phyloP scores from a whole-genome alignment of 2,113 vertebrate species.

The Hypocryptadius cinnamomeus region DNA sequence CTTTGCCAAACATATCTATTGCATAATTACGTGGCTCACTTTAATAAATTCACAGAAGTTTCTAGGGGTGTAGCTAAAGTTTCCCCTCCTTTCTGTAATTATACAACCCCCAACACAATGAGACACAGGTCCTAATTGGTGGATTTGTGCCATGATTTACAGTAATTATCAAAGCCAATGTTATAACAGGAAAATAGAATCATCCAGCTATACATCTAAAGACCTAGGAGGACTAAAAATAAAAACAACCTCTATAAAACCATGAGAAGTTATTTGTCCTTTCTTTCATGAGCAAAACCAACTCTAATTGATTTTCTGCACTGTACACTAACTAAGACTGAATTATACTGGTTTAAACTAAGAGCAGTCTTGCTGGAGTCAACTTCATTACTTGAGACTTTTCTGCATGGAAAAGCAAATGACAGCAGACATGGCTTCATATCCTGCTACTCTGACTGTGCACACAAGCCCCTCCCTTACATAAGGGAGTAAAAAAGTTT shows the following conservation, averaged over 20 bases:
- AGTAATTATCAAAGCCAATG: neutral
- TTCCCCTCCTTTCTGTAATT: neutral
- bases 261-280: neutral
- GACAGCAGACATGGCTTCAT: neutral
- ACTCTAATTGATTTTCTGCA: neutral
- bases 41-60: conserved; percentile 20
- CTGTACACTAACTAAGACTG: neutral
- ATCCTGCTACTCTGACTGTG: neutral
- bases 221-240: neutral
- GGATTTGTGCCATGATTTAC: neutral
- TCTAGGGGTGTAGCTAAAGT: neutral
- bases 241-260: neutral
- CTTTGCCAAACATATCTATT: conserved; percentile 10
- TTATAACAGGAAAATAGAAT: neutral
- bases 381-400: neutral
- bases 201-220: neutral
- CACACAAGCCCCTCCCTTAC: neutral
- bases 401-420: neutral
- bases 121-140: neutral
- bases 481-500: neutral
- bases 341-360: neutral
- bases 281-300: neutral
- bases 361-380: neutral
- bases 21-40: neutral
- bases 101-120: neutral